Percentiles rank a stretch among this genome's conserved stretches.
phyloP scores from a whole-genome alignment of 92 coral and sea anemone genomes.

The Parazoanthus darwini region DNA sequence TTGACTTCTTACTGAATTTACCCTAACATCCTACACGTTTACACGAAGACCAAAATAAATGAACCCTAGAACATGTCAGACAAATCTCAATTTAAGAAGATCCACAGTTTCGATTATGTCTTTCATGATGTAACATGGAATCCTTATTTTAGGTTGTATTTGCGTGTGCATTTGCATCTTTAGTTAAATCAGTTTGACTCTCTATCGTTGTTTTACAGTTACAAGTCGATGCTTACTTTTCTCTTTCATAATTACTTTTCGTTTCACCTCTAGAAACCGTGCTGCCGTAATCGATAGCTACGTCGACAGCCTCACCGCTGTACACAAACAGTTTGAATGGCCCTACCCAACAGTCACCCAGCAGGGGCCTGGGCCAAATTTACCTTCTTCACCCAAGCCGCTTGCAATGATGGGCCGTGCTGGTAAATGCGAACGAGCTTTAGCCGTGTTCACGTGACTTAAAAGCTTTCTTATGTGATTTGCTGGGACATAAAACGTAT shows the following conservation, averaged over 20 bases:
- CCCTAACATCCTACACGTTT: no score
- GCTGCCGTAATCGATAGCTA: conserved; percentile 33
- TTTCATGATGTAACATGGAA: no score
- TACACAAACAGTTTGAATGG: conserved; percentile 39
- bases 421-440: not conserved
- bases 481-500: not conserved
- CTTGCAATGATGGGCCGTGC: conserved; percentile 24
- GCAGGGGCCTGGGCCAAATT: not conserved
- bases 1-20: no score
- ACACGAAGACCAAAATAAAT: no score
- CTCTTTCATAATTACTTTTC: not conserved
- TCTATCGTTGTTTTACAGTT: no score
- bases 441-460: not conserved
- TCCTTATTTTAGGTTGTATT: no score
- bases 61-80: no score
- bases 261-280: conserved; percentile 27
- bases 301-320: conserved; percentile 23
- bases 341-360: conserved; percentile 38
- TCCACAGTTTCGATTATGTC: no score
- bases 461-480: not conserved
- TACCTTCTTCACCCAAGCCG: conserved; percentile 25
- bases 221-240: not conserved
- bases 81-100: no score
- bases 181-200: no score
- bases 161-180: no score